Base-by-base conservation (phyloP, 1,140 invertebrate species). In the Sesamia nonagrioides region DNA sequence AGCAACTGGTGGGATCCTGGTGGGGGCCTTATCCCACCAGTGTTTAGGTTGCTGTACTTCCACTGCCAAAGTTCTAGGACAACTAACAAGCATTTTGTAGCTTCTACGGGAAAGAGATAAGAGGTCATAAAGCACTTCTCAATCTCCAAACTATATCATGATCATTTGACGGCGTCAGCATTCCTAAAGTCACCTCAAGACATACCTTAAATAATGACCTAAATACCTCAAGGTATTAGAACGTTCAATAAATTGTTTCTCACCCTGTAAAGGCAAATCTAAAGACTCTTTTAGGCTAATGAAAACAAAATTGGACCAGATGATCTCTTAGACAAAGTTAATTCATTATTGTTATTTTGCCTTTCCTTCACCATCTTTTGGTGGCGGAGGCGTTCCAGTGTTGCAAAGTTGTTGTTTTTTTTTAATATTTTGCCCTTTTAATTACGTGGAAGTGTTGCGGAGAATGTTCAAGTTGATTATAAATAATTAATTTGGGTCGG, bases 351-450 rank as follows among this genome's bases (percentile, higher is more conserved):
- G 54, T 50, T 45, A 45, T 45, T 45, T 50, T 50, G 45, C 15
- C 15, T 56, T 60, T 15, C 7, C 13, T 35, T 5, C 6, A 40
- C 17, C 37, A 68, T 68, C 63, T 48, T 27, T 68, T 18, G 15
- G 17, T 40, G 37, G 37, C 5, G 37, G 37, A 40, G 37, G 37
- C 37, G 9, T 6, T 1, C 6, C 37, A 6, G 35, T 66, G 61
- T 66, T 66, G 7, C n/a, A 2, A 42, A 66, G 37, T 6, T 40
- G 7, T 40, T 42, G 3, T 66, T 6, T 66, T 66, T 66, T 66
- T 66, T 37, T 42, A 68, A 48, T 21, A 48, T 68, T 68, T 48
- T 45, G 45, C 37, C 17, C 21, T 68, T 18, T 68, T 68, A 68
- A 68, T 68, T 68, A 68, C 11, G 4, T 45, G 2, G n/a, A 68